Conservation (phyloP, 2,888 invertebrate species). For the Theodoxus fluviatilis region DNA sequence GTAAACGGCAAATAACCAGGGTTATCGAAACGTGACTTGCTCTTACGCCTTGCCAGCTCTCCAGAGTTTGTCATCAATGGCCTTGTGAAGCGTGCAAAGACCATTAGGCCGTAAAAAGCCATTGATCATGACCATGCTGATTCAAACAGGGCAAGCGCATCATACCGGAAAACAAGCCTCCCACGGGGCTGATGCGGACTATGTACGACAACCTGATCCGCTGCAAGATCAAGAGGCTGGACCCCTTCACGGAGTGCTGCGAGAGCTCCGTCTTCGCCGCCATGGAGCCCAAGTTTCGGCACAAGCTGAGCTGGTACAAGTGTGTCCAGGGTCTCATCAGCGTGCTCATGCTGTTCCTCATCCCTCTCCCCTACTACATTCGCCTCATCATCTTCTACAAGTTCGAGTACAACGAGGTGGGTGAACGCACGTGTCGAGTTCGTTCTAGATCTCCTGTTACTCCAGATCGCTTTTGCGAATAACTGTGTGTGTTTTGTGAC, state of each 20-base stretch:
- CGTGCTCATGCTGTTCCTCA: slow-evolving; percentile 45
- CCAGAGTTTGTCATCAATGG: too few species aligned
- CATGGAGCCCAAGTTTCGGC: slow-evolving; percentile 41
- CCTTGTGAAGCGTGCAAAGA: too few species aligned
- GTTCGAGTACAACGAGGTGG: slow-evolving; percentile 57
- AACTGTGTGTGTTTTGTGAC: too few species aligned
- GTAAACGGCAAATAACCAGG: too few species aligned
- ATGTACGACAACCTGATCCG: slow-evolving; percentile 54
- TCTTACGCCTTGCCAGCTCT: too few species aligned
- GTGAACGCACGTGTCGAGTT: too few species aligned
- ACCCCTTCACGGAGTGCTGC: slow-evolving; percentile 59
- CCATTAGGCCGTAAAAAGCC: too few species aligned
- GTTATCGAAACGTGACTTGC: too few species aligned
- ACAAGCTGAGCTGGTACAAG: slow-evolving; percentile 50
- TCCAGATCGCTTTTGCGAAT: too few species aligned
- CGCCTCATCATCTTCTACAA: slow-evolving; percentile 56
- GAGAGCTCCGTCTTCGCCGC: slow-evolving; percentile 51
- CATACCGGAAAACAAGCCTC: slow-evolving; percentile 55
- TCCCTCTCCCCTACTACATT: slow-evolving; percentile 59
- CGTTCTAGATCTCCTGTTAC: too few species aligned
- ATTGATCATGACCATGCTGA: too few species aligned
- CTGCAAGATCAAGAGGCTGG: slow-evolving; percentile 56
- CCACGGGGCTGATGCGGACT: slow-evolving; percentile 53
- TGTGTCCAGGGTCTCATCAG: slow-evolving; percentile 48
- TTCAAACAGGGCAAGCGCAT: slow-evolving; percentile 56